Base-by-base conservation (phyloP, 2,888 invertebrate genomes). In the Acronicta leporina region DNA sequence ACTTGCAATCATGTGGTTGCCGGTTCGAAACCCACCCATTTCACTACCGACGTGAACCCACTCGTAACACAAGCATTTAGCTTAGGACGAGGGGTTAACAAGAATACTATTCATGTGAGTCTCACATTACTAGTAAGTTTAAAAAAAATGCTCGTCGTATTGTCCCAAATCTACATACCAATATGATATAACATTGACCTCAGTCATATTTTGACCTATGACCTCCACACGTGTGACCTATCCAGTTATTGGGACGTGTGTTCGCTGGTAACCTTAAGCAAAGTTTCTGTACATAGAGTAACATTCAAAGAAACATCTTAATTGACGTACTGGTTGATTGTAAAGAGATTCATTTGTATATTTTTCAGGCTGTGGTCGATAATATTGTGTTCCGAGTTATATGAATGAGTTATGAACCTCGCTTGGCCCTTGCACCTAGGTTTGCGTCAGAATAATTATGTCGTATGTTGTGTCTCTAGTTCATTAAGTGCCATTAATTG, bases 401-500 rank as follows among this genome's bases (percentile, higher is more conserved):
- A 76, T 70, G 72, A 74, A 81, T 83, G 88, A 91, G 87, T 91
- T 89, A 92, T 92, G 88, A 82, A 87, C 91, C 87, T 86, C 78
- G 80, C 79, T 87, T 92, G 91, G 77, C 91, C 91, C 84, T 70
- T 91, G 89, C 73, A 89, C 91, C 72, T 61, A 77, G 85, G 84
- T 88, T 86, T 90, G 88, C 92, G 92, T 92, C 92, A 91, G 88
- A 89, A 91, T 88, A 92, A 92, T 92, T 92, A 92, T 86, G 82
- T 84, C 85, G 86, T 87, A 83, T 84, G 87, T 86, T 84, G 83
- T 81, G 79, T 84, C 85, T 86, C 84, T 79, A 82, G 83, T 86
- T 88, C 85, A 88, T 88, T 38, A 38, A n/a, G 38, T n/a, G n/a
- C n/a, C n/a, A n/a, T n/a, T n/a, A 33, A 1, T 0, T 88, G 86